Conservation (phyloP, 2,888 invertebrate genomes). For the Dichetophora obliterata region DNA sequence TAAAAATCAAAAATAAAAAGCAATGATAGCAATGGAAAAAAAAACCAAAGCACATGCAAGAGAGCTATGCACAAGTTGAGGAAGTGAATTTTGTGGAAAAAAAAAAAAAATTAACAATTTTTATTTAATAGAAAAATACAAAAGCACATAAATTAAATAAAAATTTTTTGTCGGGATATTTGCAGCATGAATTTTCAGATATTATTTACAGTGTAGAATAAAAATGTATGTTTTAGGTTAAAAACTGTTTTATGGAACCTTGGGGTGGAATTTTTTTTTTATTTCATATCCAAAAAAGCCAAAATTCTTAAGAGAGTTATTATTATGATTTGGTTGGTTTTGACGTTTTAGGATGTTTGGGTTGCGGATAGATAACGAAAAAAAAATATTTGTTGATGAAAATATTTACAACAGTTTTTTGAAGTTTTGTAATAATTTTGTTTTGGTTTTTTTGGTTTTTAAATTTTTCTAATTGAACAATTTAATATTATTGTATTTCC, state of each 20-base stretch:
- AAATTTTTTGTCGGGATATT: too few species aligned
- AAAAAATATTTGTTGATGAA: conserved; percentile 50
- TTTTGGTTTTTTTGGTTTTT: conserved; percentile 39
- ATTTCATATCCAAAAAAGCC: too few species aligned
- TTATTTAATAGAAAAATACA: too few species aligned
- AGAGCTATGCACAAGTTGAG: conserved; percentile 19
- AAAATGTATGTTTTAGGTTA: too few species aligned
- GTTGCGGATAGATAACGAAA: conserved; percentile 28
- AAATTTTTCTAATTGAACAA: conserved; percentile 44
- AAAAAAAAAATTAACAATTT: not conserved
- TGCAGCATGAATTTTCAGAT: too few species aligned
- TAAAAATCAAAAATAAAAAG: not conserved
- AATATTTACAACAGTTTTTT: conserved; percentile 64
- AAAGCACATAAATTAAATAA: too few species aligned
- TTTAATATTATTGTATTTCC: conserved; percentile 50
- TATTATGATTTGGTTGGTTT: not conserved
- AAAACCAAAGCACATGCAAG: too few species aligned
- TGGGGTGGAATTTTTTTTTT: too few species aligned
- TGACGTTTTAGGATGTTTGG: conserved; percentile 6
- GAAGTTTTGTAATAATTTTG: conserved; percentile 44
- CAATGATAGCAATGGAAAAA: too few species aligned
- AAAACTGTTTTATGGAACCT: too few species aligned
- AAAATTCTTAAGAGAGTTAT: too few species aligned
- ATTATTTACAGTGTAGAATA: too few species aligned
- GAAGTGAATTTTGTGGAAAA: conserved; percentile 15